Percentiles rank a stretch among this genome's conserved stretches.
phyloP scores from a whole-genome alignment of 2,797 vertebrate species.

The Rachycentron canadum region DNA sequence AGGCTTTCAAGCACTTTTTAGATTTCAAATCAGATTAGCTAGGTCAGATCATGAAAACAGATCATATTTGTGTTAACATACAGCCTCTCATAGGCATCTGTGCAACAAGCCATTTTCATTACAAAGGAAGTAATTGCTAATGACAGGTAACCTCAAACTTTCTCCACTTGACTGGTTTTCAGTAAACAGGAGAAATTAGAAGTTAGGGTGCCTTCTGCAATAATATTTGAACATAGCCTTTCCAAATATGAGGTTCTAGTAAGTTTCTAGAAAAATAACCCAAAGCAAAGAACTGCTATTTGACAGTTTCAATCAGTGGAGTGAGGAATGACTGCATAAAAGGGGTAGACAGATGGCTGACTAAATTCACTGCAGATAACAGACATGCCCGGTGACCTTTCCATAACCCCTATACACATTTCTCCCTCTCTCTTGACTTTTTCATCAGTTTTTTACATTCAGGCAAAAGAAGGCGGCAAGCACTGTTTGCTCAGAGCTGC shows the following conservation, averaged over 20 bases:
- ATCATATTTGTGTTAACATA: not conserved
- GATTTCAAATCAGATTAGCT: not conserved
- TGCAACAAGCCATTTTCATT: not conserved
- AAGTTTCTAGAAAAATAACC: slow-evolving; percentile 14
- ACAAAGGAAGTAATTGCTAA: not conserved
- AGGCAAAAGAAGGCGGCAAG: slow-evolving; percentile 37
- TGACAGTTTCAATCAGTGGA: slow-evolving; percentile 14
- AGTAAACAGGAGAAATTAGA: not conserved
- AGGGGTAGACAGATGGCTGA: slow-evolving; percentile 51
- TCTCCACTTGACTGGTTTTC: slow-evolving; percentile 2
- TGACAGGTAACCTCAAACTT: not conserved
- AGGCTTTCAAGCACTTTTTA: not conserved
- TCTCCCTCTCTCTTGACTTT: slow-evolving; percentile 60
- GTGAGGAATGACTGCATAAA: slow-evolving; percentile 28
- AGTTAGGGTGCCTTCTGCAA: not conserved
- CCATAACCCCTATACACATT: slow-evolving; percentile 56
- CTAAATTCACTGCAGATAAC: slow-evolving; percentile 57
- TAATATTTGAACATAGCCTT: not conserved
- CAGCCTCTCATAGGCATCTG: not conserved
- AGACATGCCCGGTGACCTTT: slow-evolving; percentile 65
- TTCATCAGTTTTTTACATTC: slow-evolving; percentile 62
- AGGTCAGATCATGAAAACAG: not conserved
- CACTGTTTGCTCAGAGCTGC: slow-evolving; percentile 68
- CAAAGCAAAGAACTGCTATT: not conserved
- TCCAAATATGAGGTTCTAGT: not conserved